These are phyloP conservation scores for Vulpes vulpes DNA, from an alignment of 2,113 vertebrate genomes.

Conservation along the genomic window DNA sequence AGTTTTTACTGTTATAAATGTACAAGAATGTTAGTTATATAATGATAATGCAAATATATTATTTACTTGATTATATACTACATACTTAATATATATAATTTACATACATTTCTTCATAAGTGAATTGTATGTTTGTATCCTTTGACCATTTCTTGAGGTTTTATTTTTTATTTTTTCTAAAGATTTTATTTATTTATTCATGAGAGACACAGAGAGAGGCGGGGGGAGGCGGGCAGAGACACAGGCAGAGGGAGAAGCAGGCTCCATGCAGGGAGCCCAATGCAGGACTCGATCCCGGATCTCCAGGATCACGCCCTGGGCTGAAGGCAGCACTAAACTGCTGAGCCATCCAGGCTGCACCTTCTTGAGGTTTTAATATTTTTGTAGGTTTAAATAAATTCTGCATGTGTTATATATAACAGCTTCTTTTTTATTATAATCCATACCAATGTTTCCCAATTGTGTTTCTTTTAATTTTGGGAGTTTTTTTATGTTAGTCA, in stretches of 20 bases:
- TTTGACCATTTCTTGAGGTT: constrained; percentile 3
- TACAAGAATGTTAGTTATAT: not conserved
- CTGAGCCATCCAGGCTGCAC: too few species aligned
- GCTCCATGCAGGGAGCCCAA: too few species aligned
- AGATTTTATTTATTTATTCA: too few species aligned
- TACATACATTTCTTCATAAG: not conserved
- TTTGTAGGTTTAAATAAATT: constrained; percentile 47
- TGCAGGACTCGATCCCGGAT: too few species aligned
- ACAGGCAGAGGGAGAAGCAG: too few species aligned
- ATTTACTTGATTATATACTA: not conserved
- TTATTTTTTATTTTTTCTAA: not conserved
- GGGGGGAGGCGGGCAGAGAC: too few species aligned
- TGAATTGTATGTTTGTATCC: not conserved
- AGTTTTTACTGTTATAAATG: constrained; percentile 5
- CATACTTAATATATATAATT: not conserved
- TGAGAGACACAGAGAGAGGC: too few species aligned
- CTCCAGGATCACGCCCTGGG: too few species aligned
- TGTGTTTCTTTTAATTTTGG: not conserved
- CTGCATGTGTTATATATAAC: not conserved
- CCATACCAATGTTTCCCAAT: not conserved
- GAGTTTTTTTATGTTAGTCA: constrained; percentile 21
- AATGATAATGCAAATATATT: not conserved
- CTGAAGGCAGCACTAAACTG: too few species aligned
- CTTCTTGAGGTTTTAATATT: not conserved
- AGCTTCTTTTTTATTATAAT: not conserved